phyloP scores from a whole-genome alignment of 2,113 vertebrate species.

The Irena cyanogastra region DNA sequence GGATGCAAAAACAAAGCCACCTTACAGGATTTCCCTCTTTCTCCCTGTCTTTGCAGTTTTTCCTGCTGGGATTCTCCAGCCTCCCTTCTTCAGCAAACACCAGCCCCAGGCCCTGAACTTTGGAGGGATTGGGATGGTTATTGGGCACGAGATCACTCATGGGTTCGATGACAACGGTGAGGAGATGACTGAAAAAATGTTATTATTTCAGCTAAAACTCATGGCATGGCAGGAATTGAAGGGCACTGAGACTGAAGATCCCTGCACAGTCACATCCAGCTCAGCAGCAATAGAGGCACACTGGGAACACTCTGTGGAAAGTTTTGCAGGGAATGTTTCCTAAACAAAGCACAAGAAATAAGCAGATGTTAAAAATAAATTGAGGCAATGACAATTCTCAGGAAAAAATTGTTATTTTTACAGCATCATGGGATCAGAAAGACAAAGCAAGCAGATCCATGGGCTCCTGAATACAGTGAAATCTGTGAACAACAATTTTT shows the following conservation, averaged over 20 bases:
- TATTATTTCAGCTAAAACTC: background rate
- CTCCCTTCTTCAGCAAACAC: conserved; percentile 93
- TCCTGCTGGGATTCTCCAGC: conserved; percentile 95
- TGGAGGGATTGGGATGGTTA: conserved; percentile 96
- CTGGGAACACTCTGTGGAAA: background rate
- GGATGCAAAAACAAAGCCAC: background rate
- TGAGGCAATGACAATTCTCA: background rate
- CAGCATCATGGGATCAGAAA: background rate
- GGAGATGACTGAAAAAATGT: background rate
- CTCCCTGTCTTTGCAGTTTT: conserved; percentile 78
- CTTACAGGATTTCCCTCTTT: background rate
- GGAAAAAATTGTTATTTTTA: background rate
- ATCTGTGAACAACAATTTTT: background rate
- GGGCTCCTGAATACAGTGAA: background rate
- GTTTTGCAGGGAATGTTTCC: background rate
- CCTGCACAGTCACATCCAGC: background rate
- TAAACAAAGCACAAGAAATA: background rate
- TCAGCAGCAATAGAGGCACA: background rate
- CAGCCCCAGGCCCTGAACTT: conserved; percentile 94
- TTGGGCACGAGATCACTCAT: conserved; percentile 94
- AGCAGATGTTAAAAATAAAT: background rate
- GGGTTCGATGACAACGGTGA: conserved; percentile 97
- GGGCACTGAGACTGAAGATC: background rate
- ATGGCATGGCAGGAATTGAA: background rate
- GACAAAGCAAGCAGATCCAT: background rate